Base-by-base conservation (phyloP, 2,797 vertebrate species). In the Xerus rutilus region DNA sequence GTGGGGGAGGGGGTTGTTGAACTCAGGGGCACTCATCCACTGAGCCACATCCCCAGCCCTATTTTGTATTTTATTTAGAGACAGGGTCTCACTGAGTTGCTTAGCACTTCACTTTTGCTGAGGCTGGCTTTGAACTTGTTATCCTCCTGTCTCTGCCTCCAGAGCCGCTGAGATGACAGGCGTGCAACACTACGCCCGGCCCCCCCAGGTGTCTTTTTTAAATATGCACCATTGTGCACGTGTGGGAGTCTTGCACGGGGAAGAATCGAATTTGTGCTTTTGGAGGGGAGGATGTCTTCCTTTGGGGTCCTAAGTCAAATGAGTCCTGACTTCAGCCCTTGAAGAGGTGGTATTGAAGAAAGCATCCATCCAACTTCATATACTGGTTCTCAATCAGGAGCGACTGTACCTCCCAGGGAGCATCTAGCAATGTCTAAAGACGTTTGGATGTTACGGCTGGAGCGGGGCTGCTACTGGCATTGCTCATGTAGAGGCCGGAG, bases 291-390 rank as follows among this genome's bases (percentile, higher is more conserved):
- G 64, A 0, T 62, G 3, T 73, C 43, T 35, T 88, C 65, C 62
- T 94, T 94, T 92, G n/a, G 0, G n/a, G 59, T 81, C 15, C 49
- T 64, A 8, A 54, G 30, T 94, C 64, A 69, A 23, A 45, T 54
- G 47, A 77, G 32, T 43, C 21, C 76, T 78, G 49, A 54, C 85
- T 93, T 74, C 32, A 78, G 79, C 43, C 74, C 49, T 81, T 84
- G 81, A 82, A 82, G 84, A 91, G 28, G 47, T 59, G 25, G 43
- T 32, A n/a, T 73, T 81, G 64, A 86, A 83, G 65, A 78, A 88
- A 77, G 73, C 28, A 32, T 88, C 84, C 79, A 94, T 87, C 45
- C 32, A 35, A 54, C 32, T 39, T 49, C 43, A 57, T 49, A 45
- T 21, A 32, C 59, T 25, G 21, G 83, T 79, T 91, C 43, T 88